phyloP scores from a whole-genome alignment of 2,888 invertebrate genomes.

The Tridacna crocea region DNA sequence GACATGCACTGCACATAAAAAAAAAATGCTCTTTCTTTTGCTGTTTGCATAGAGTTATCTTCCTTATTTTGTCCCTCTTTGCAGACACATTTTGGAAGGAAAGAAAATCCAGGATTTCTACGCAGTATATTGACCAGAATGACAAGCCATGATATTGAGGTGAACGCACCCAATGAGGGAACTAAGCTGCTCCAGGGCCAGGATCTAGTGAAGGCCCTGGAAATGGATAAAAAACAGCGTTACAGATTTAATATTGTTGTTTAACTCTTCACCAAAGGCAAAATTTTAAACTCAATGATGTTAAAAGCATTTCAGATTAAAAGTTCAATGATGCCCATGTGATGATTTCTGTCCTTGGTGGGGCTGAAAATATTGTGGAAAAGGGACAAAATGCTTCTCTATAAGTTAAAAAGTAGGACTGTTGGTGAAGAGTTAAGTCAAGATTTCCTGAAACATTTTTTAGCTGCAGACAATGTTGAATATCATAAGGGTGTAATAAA shows the following conservation, averaged over 20 bases:
- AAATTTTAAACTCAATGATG: not conserved
- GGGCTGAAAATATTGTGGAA: too few relatives aligned
- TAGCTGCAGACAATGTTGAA: too few relatives aligned
- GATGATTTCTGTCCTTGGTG: not conserved
- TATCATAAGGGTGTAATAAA: too few relatives aligned
- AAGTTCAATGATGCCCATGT: not conserved
- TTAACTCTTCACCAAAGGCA: not conserved
- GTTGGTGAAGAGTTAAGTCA: too few relatives aligned
- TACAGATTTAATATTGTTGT: not conserved
- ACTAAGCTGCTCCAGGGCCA: constrained; percentile 67
- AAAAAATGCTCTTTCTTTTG: too few relatives aligned
- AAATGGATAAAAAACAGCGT: constrained; percentile 37
- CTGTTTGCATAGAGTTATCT: too few relatives aligned
- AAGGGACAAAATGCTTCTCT: not conserved
- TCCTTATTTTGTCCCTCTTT: not conserved
- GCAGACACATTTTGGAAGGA: constrained; percentile 5
- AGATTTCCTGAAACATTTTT: too few relatives aligned
- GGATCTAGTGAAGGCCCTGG: constrained; percentile 71
- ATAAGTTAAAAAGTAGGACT: too few relatives aligned
- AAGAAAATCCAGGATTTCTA: constrained; percentile 32
- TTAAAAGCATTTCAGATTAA: not conserved
- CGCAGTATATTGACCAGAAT: constrained; percentile 58
- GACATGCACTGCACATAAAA: too few relatives aligned
- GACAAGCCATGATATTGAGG: constrained; percentile 73
- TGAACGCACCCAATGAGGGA: constrained; percentile 68